A percentile compares a stretch with the other conserved stretches of the same genome.
Evolutionary conservation across 2,797 vertebrate species (phyloP).

Genomic region (Miichthys miiuy): DNA sequence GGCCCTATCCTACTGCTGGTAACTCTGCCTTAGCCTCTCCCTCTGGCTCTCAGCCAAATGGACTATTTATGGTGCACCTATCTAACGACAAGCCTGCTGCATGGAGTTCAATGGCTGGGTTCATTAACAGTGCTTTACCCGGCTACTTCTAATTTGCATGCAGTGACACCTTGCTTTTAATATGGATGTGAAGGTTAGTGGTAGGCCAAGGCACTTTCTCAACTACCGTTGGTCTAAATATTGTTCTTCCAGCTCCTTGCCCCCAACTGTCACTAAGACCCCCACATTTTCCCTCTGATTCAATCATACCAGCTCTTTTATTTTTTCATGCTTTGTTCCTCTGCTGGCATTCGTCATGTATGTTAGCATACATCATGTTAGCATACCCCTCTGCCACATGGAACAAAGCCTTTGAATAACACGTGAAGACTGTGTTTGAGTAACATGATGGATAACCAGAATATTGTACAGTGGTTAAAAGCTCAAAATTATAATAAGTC

Average conservation of each 20-base stretch:
- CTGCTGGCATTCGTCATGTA: slow-evolving; percentile 59
- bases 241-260: slow-evolving; percentile 60
- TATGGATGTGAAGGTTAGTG: slow-evolving; percentile 82
- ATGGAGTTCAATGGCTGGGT: slow-evolving; percentile 77
- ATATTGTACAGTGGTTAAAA: not conserved
- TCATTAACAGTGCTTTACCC: slow-evolving; percentile 80
- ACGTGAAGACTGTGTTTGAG: slow-evolving; percentile 3
- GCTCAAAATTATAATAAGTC: not conserved
- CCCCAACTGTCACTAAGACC: slow-evolving; percentile 41
- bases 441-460: not conserved
- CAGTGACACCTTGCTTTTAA: slow-evolving; percentile 79
- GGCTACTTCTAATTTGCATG: slow-evolving; percentile 83
- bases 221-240: slow-evolving; percentile 68
- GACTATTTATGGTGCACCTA: slow-evolving; percentile 82
- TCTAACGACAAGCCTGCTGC: slow-evolving; percentile 68
- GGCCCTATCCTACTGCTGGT: slow-evolving; percentile 73
- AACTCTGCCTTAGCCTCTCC: slow-evolving; percentile 75
- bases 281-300: slow-evolving; percentile 59
- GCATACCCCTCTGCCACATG: slow-evolving; percentile 18
- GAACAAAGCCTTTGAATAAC: slow-evolving; percentile 29
- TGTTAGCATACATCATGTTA: slow-evolving; percentile 32
- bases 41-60: slow-evolving; percentile 79
- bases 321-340: slow-evolving; percentile 57
- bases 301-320: slow-evolving; percentile 58
- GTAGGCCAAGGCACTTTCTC: slow-evolving; percentile 71